Percentiles rank a stretch among this genome's conserved stretches.
phyloP scores from a whole-genome alignment of 2,797 vertebrate genomes.

The Myripristis jacobus region DNA sequence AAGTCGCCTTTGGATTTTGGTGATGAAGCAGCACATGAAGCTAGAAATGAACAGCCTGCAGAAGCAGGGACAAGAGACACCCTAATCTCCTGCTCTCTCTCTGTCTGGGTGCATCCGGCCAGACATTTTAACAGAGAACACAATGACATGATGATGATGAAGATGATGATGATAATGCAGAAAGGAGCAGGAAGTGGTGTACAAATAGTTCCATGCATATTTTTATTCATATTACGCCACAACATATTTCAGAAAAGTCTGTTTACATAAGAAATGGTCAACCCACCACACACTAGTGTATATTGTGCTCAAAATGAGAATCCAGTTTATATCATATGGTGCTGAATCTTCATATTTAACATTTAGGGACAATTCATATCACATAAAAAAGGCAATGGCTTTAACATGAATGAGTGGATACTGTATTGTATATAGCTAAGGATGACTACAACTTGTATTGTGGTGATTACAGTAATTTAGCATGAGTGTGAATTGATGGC shows the following conservation, averaged over 20 bases:
- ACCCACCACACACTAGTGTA: constrained; percentile 57
- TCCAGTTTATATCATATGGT: constrained; percentile 55
- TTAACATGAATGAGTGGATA: not conserved
- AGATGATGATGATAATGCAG: too few relatives aligned
- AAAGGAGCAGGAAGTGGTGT: not conserved
- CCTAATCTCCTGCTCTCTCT: constrained; percentile 20
- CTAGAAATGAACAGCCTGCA: constrained; percentile 79
- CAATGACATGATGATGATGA: not conserved
- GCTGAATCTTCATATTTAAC: constrained; percentile 58
- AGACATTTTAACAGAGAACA: not conserved
- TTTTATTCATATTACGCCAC: constrained; percentile 53
- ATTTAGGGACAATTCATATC: constrained; percentile 36
- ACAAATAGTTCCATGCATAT: constrained; percentile 18
- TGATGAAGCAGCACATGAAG: constrained; percentile 83
- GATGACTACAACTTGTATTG: not conserved
- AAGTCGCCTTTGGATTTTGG: constrained; percentile 82
- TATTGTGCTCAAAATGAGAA: constrained; percentile 51
- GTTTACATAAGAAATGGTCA: constrained; percentile 55
- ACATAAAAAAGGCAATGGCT: constrained; percentile 3
- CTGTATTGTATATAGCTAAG: constrained; percentile 31
- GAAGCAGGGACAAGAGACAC: constrained; percentile 43
- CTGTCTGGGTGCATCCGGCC: not conserved
- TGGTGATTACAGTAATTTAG: constrained; percentile 53
- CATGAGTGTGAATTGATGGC: constrained; percentile 63
- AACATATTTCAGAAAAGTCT: constrained; percentile 59